Evolutionary conservation across 2,113 vertebrate genomes (phyloP), one percentile per base, ranked within the genome.

Genomic region (Laterallus jamaicensis): DNA sequence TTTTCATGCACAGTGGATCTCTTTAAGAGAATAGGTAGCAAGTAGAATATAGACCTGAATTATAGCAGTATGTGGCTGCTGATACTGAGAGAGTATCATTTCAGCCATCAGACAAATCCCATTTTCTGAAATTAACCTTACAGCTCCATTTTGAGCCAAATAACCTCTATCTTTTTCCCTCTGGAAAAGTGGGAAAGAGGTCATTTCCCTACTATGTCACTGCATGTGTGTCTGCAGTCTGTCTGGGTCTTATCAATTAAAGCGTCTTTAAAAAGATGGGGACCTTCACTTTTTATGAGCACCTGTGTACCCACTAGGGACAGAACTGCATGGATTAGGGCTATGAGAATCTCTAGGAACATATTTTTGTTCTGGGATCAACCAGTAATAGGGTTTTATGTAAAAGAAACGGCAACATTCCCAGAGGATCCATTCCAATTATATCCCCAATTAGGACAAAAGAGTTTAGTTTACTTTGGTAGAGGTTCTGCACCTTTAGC

Each of bases 241-340:
- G 37, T 44, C 68, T 81, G 40, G 32, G 88, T 74, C 69, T 93
- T 89, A 80, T 93, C 93, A 96, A 93, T 97, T 97, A 97, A 87
- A 79, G 60, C 81, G 82, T 54, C 62, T 86, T 91, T 93, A 58
- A 63, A 92, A 93, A 91, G 82, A 80, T 78, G 70, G 26, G 64
- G 89, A 93, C 81, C 50, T 92, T 78, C 82, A 80, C 49, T 93
- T 95, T 88, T 85, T 90, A 40, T 15, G 77, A 95, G 91, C 97
- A 97, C 96, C 97, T 98, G 97, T 98, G 96, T 76, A 88, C 71
- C 31, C 74, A 3, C 91, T 13, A 28, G 94, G 92, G 96, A 94
- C 29, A 35, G 54, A 75, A 67, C 54, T 50, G 80, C 29, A 39
- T 56, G 95, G 95, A 96, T 98, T 97, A 97, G 85, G 92, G 95